phyloP scores from a whole-genome alignment of 2,113 vertebrate species.

The Perccottus glenii region DNA sequence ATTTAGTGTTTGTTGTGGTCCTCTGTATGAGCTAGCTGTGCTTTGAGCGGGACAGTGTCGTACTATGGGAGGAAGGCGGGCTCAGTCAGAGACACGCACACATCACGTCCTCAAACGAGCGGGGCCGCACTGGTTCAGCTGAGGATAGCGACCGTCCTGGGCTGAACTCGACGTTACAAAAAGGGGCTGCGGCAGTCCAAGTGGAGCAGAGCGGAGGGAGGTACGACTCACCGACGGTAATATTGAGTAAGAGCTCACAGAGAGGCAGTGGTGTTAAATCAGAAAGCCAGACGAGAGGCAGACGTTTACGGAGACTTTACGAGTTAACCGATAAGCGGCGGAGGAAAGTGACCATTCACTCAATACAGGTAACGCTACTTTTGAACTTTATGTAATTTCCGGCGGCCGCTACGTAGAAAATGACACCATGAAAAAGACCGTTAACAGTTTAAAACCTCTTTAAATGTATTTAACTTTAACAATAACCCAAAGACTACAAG shows the following conservation, averaged over 20 bases:
- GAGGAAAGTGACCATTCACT: not conserved
- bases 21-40: not conserved
- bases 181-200: constrained; percentile 71
- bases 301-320: constrained; percentile 1
- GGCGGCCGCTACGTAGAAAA: not conserved
- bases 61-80: constrained; percentile 27
- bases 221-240: constrained; percentile 44
- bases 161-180: constrained; percentile 81
- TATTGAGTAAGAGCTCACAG: constrained; percentile 47
- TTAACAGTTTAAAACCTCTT: not conserved
- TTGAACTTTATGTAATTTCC: not conserved
- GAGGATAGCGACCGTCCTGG: constrained; percentile 76
- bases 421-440: not conserved
- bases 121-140: constrained; percentile 65
- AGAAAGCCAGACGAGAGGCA: constrained; percentile 4
- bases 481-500: too few species aligned
- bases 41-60: not conserved
- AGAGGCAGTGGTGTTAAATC: constrained; percentile 15
- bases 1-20: not conserved
- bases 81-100: constrained; percentile 27
- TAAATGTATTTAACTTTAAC: too few species aligned
- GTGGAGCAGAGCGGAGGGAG: constrained; percentile 68
- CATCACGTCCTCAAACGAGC: constrained; percentile 30
- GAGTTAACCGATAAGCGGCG: not conserved
- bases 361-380: constrained; percentile 23